These are phyloP conservation scores for Nezara viridula DNA, from an alignment of 2,888 invertebrate genomes.

Conservation along the genomic window DNA sequence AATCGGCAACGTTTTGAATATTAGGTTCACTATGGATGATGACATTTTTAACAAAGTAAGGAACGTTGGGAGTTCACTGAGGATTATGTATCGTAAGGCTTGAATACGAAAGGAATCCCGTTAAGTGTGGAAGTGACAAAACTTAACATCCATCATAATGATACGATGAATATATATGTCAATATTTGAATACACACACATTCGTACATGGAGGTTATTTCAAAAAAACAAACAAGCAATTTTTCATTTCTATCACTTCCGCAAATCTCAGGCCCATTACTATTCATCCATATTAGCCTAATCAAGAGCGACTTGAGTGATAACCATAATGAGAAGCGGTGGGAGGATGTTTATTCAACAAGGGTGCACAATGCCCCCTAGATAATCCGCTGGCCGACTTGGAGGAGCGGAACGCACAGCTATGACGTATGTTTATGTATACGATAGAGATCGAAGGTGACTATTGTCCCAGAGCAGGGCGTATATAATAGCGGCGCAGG, in stretches of 20 bases:
- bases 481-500: slow-evolving; percentile 30
- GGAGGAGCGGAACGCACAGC: not conserved
- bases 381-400: not conserved
- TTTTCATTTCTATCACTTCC: not conserved
- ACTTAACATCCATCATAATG: too few relatives aligned
- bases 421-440: slow-evolving; percentile 59
- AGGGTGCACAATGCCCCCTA: not conserved
- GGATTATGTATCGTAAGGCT: too few relatives aligned
- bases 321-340: not conserved
- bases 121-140: too few relatives aligned
- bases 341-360: not conserved
- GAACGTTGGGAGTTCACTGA: too few relatives aligned
- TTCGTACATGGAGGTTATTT: too few relatives aligned
- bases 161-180: too few relatives aligned
- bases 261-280: not conserved
- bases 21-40: too few relatives aligned
- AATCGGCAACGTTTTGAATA: too few relatives aligned
- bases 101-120: too few relatives aligned
- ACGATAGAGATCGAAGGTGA: slow-evolving; percentile 57
- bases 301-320: not conserved
- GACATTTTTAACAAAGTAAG: too few relatives aligned
- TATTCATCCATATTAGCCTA: not conserved
- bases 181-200: too few relatives aligned
- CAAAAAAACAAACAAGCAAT: too few relatives aligned
- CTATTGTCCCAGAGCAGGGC: slow-evolving; percentile 48